Evolutionary conservation across 2,113 vertebrate genomes (phyloP).

Genomic region (Glaucomys volans): DNA sequence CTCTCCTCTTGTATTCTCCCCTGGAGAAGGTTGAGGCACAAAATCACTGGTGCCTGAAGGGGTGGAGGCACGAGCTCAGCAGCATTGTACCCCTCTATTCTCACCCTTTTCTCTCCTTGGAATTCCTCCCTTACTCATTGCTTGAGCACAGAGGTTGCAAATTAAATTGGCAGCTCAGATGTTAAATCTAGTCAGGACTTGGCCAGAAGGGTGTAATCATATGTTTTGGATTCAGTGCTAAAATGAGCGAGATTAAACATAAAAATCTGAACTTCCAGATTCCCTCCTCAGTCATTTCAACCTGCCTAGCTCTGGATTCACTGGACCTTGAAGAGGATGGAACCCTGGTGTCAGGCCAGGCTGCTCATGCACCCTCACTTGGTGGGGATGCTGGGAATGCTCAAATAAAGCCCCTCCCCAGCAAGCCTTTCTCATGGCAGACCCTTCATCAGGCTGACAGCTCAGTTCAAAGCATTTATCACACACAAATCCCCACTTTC

Average conservation of each 20-base stretch:
- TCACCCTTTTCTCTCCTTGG: neutral
- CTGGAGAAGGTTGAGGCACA: neutral
- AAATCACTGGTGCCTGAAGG: rapidly evolving
- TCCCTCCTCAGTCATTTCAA: neutral
- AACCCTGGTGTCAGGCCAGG: neutral
- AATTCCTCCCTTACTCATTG: neutral
- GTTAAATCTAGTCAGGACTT: conserved; percentile 48
- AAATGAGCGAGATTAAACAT: conserved; percentile 45
- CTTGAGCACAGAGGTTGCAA: neutral
- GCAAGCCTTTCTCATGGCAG: neutral
- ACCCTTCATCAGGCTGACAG: neutral
- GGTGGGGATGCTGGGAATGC: neutral
- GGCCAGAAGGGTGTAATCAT: conserved; percentile 16
- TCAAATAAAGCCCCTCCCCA: neutral
- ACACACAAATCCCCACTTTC: neutral
- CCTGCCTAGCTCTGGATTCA: neutral
- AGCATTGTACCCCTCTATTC: neutral
- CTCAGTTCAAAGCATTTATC: neutral
- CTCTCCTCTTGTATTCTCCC: neutral
- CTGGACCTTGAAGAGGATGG: neutral
- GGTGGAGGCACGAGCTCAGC: neutral
- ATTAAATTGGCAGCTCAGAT: conserved; percentile 37
- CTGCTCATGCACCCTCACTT: neutral
- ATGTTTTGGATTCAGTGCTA: conserved; percentile 30
- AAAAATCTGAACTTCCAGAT: conserved; percentile 37